A percentile compares a stretch with the other conserved stretches of the same genome.
phyloP scores from a whole-genome alignment of 2,113 vertebrate genomes.

The Raja brachyura region DNA sequence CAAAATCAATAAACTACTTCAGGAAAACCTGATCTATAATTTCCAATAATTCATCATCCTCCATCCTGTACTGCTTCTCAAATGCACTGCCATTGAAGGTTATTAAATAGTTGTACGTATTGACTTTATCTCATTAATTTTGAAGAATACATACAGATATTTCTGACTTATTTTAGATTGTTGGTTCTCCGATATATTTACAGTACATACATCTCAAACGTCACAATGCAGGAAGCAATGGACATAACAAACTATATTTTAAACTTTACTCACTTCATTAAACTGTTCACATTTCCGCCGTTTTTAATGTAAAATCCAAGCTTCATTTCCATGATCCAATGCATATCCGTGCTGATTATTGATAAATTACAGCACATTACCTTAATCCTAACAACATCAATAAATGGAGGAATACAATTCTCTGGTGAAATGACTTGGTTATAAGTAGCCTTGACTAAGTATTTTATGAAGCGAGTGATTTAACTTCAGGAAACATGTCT shows the following conservation, averaged over 20 bases:
- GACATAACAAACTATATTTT: neutral
- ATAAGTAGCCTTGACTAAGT: neutral
- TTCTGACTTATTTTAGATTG: neutral
- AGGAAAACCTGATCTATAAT: slow-evolving; percentile 9
- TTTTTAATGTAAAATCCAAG: slow-evolving; percentile 10
- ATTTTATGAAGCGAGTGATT: neutral
- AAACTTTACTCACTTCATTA: slow-evolving; percentile 1
- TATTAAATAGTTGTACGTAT: slow-evolving; percentile 4
- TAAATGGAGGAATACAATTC: neutral
- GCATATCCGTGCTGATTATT: neutral
- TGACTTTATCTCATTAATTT: slow-evolving; percentile 32
- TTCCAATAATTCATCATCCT: slow-evolving; percentile 15
- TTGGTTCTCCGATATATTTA: neutral
- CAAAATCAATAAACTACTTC: slow-evolving; percentile 26
- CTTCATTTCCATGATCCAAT: neutral
- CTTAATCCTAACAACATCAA: neutral
- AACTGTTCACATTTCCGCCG: neutral
- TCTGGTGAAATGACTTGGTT: neutral
- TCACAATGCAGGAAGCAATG: neutral
- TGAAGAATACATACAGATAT: slow-evolving; percentile 7
- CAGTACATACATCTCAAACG: neutral
- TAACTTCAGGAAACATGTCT: neutral
- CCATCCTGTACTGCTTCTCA: neutral
- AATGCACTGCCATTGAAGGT: neutral
- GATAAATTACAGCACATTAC: neutral